Percentiles rank a stretch among this genome's conserved stretches.
These are phyloP conservation scores for Meles meles DNA, from an alignment of 2,113 vertebrate genomes.

Conservation along the genomic window DNA sequence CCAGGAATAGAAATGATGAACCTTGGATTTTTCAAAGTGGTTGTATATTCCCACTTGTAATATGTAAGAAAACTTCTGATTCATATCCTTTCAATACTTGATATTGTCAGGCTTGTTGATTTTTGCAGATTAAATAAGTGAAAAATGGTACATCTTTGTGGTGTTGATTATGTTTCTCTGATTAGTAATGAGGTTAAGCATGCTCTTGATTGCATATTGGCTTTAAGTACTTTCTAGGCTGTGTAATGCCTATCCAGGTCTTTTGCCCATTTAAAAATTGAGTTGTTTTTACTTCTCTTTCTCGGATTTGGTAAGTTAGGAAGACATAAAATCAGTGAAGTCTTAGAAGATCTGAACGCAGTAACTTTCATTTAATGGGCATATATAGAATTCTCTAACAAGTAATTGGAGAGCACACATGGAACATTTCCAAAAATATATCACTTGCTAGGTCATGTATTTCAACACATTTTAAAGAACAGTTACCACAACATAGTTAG, in stretches of 20 bases:
- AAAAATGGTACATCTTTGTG: neutral
- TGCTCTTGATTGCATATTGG: neutral
- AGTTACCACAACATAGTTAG: neutral
- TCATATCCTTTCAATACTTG: neutral
- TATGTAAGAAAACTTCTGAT: neutral
- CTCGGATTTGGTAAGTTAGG: neutral
- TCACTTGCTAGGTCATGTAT: neutral
- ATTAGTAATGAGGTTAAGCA: slow-evolving; percentile 10
- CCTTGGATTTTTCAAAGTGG: neutral
- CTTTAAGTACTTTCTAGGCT: neutral
- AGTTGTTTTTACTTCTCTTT: neutral
- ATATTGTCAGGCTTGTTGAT: neutral
- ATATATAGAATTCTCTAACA: neutral
- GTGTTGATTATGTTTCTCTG: slow-evolving; percentile 10
- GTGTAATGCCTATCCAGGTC: neutral
- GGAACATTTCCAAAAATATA: neutral
- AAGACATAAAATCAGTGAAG: slow-evolving; percentile 1
- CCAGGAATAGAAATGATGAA: neutral
- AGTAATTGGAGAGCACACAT: neutral
- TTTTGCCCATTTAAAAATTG: neutral
- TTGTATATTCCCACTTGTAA: neutral
- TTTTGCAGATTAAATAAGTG: neutral
- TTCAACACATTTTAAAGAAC: neutral
- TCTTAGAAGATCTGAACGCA: neutral
- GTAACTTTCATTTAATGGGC: neutral